Conservation (phyloP, 2,888 invertebrate genomes). For the Macroteleia sp. region DNA sequence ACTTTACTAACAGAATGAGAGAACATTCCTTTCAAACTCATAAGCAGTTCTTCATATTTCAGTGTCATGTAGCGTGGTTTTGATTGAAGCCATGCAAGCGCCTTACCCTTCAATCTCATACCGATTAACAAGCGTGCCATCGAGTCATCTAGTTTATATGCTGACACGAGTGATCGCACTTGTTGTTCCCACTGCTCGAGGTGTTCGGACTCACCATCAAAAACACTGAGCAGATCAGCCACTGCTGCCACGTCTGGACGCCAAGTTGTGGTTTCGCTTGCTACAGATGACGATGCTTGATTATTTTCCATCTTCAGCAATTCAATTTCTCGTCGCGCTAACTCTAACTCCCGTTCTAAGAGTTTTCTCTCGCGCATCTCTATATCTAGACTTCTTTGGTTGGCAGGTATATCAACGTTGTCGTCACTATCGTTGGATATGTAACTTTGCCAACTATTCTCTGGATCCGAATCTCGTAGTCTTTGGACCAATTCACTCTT, state of each 20-base stretch:
- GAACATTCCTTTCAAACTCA: background rate
- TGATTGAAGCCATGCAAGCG: background rate
- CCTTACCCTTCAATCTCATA: slow-evolving; percentile 3
- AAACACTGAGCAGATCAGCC: background rate
- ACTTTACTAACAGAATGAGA: background rate
- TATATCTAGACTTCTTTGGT: too few species aligned
- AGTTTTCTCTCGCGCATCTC: background rate
- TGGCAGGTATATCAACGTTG: too few species aligned
- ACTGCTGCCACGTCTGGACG: background rate
- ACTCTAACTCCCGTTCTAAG: background rate
- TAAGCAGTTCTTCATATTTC: background rate
- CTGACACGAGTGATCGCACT: background rate
- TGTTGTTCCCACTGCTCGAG: background rate
- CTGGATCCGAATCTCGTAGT: too few species aligned
- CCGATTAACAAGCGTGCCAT: background rate
- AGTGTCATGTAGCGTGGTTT: background rate
- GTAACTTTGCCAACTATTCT: too few species aligned
- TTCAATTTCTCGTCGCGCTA: background rate
- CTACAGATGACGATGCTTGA: background rate
- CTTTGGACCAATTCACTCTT: too few species aligned
- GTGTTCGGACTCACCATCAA: background rate
- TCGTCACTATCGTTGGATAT: background rate
- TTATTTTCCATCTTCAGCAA: background rate
- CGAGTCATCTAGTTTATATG: background rate
- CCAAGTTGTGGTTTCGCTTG: background rate